Evolutionary conservation across 1,140 invertebrate species (phyloP).

Genomic region (Homarus americanus): DNA sequence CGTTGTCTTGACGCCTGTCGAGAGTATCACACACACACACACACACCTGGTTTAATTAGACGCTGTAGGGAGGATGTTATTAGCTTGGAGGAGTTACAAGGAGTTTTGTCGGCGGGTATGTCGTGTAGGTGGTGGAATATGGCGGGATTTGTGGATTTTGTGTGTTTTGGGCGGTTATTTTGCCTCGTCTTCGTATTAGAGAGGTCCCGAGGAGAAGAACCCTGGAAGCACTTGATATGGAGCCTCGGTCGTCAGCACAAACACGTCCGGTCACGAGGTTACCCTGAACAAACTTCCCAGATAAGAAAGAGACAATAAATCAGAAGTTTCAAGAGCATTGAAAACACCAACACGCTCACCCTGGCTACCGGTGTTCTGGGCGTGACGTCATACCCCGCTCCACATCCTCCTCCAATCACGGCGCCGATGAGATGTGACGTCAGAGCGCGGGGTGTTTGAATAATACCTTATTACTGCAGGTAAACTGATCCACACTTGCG

Average conservation of each 20-base stretch:
- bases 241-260: conserved; percentile 29
- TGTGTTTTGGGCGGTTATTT: no score
- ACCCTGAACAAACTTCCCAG: conserved; percentile 17
- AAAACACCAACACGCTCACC: conserved; percentile 12
- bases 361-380: conserved; percentile 23
- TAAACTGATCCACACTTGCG: background rate
- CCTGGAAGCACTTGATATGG: conserved; percentile 6
- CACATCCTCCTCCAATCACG: background rate
- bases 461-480: background rate
- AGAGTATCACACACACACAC: no score
- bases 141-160: no score
- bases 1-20: no score
- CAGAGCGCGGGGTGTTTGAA: background rate
- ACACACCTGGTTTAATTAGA: no score
- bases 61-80: no score
- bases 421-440: background rate
- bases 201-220: background rate
- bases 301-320: conserved; percentile 26
- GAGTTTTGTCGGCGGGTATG: no score
- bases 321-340: conserved; percentile 14
- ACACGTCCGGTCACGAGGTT: conserved; percentile 33
- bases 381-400: background rate
- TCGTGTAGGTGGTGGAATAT: no score
- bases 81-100: no score
- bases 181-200: no score